These are phyloP conservation scores for Genyomyrus donnyi DNA, from an alignment of 2,113 vertebrate species.

Conservation along the genomic window DNA sequence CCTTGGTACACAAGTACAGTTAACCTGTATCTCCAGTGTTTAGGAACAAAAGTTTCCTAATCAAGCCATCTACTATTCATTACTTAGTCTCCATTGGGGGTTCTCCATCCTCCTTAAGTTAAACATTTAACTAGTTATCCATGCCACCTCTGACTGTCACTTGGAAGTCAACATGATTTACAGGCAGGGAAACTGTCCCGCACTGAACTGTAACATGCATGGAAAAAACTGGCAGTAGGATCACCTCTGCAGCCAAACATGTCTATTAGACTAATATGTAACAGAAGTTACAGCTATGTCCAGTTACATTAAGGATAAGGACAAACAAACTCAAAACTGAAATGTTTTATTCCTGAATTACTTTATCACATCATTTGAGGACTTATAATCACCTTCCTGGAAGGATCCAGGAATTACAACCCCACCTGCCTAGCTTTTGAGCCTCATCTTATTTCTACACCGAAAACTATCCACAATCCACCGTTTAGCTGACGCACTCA, in stretches of 20 bases:
- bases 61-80: neutral
- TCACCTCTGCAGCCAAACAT: neutral
- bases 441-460: neutral
- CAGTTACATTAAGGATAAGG: neutral
- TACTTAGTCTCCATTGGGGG: neutral
- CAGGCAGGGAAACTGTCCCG: neutral
- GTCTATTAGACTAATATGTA: neutral
- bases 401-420: neutral
- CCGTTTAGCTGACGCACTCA: neutral
- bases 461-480: neutral
- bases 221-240: neutral
- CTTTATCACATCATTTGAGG: neutral
- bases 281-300: neutral
- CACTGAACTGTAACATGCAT: neutral
- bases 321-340: neutral
- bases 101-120: neutral
- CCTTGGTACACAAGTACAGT: neutral
- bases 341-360: neutral
- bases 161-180: neutral
- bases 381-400: neutral
- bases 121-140: neutral
- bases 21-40: neutral
- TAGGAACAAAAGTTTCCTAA: neutral
- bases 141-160: neutral
- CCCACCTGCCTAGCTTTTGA: neutral